These are phyloP conservation scores for Drosophila cyrtoloma DNA, from an alignment of 2,888 invertebrate species.

Conservation along the genomic window DNA sequence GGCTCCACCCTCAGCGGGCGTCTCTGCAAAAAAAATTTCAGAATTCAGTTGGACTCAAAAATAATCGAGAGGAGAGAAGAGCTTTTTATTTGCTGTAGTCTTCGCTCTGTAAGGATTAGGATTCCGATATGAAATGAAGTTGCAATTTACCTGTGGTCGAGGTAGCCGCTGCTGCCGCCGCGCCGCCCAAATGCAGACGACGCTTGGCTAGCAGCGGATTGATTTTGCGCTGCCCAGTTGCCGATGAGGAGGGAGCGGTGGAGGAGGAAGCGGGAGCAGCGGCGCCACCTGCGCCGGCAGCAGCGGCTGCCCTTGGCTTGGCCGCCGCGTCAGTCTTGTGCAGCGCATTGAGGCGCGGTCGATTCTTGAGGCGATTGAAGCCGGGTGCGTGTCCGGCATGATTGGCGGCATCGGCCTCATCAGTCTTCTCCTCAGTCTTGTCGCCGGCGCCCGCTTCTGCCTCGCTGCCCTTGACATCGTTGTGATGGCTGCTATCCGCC, in stretches of 20 bases:
- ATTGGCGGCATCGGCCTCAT: constrained; percentile 49
- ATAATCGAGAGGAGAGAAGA: background rate
- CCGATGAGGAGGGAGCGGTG: constrained; percentile 43
- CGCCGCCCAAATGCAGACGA: constrained; percentile 82
- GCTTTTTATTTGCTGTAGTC: background rate
- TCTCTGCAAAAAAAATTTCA: constrained; percentile 40
- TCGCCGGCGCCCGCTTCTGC: constrained; percentile 46
- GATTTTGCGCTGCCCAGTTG: constrained; percentile 80
- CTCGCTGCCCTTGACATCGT: constrained; percentile 76
- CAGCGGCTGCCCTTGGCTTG: constrained; percentile 75
- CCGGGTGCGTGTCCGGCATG: constrained; percentile 71
- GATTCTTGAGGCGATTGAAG: constrained; percentile 84
- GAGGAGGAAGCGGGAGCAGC: constrained; percentile 19
- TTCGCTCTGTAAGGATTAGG: background rate
- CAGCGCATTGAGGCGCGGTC: constrained; percentile 83
- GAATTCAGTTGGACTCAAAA: background rate
- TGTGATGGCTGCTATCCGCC: constrained; percentile 81
- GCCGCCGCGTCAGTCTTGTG: constrained; percentile 83
- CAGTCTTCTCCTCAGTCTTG: constrained; percentile 52
- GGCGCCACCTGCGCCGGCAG: constrained; percentile 37
- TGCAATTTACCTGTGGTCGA: constrained; percentile 82
- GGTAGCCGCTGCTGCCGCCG: constrained; percentile 81
- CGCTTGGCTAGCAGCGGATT: constrained; percentile 85
- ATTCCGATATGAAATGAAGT: background rate
- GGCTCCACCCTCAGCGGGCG: constrained; percentile 56